phyloP scores from a whole-genome alignment of 2,113 vertebrate genomes.

The Hypanus sabinus region DNA sequence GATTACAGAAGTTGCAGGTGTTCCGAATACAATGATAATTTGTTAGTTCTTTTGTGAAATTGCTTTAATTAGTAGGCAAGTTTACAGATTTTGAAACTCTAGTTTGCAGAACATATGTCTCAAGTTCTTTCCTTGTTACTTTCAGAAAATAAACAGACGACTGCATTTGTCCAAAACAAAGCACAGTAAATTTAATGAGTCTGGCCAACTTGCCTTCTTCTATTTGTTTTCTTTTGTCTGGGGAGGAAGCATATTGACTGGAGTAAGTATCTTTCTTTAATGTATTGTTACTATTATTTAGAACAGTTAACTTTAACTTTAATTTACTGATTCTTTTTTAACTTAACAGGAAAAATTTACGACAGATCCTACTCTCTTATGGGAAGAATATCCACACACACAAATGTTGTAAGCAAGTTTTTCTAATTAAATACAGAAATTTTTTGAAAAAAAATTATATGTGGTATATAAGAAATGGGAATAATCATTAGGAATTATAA shows the following conservation, averaged over 20 bases:
- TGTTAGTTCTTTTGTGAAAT: neutral
- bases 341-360: conserved; percentile 65
- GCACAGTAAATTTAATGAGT: conserved; percentile 79
- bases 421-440: neutral
- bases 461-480: neutral
- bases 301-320: neutral
- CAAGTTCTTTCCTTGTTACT: neutral
- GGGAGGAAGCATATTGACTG: conserved; percentile 72
- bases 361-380: conserved; percentile 65
- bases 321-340: conserved; percentile 33
- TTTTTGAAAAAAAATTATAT: neutral
- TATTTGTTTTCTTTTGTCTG: conserved; percentile 71
- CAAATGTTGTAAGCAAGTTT: conserved; percentile 67
- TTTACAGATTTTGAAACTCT: neutral
- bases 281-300: neutral
- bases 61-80: neutral
- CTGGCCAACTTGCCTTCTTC: conserved; percentile 69
- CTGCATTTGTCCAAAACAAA: conserved; percentile 74
- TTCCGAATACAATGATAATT: neutral
- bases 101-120: neutral
- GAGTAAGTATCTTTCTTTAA: conserved; percentile 52
- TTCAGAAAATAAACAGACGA: conserved; percentile 71
- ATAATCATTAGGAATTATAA: neutral
- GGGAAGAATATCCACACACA: conserved; percentile 70
- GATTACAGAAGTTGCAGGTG: neutral